phyloP scores from a whole-genome alignment of 2,113 vertebrate genomes.

The Lates calcarifer region DNA sequence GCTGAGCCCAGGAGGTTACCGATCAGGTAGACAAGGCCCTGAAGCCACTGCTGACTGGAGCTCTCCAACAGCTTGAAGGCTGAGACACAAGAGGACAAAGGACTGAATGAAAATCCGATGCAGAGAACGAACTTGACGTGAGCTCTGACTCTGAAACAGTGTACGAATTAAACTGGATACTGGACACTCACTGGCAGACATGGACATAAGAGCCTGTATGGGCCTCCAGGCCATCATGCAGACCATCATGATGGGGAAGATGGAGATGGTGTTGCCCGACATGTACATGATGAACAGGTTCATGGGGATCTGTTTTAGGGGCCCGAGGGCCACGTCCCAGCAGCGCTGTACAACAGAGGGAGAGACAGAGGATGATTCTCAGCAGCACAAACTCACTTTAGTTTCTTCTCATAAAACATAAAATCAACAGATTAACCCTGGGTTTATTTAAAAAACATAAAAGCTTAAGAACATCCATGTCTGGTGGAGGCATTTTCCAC shows the following conservation, averaged over 20 bases:
- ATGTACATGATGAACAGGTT: slow-evolving; percentile 99
- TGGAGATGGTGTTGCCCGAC: slow-evolving; percentile 98
- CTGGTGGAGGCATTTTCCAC: too few species aligned
- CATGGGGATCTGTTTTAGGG: slow-evolving; percentile 98
- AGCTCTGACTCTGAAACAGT: neutral
- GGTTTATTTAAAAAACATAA: too few species aligned
- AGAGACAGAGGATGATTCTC: neutral
- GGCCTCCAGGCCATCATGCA: slow-evolving; percentile 99
- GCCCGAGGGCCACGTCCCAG: slow-evolving; percentile 96
- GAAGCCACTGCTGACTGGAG: slow-evolving; percentile 96
- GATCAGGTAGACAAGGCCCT: slow-evolving; percentile 94
- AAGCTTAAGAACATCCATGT: too few species aligned
- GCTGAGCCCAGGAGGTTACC: slow-evolving; percentile 96
- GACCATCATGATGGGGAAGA: slow-evolving; percentile 99
- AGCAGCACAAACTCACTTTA: neutral
- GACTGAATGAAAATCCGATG: neutral
- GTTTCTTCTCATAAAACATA: too few species aligned
- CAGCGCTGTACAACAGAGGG: slow-evolving; percentile 86
- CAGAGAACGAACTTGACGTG: neutral
- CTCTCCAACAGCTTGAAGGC: slow-evolving; percentile 97
- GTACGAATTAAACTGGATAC: neutral
- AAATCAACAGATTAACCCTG: too few species aligned
- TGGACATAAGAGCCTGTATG: slow-evolving; percentile 96
- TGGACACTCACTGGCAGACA: slow-evolving; percentile 94
- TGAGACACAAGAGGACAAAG: slow-evolving; percentile 60